Evolutionary conservation across 2,797 vertebrate species (phyloP), one percentile per base, ranked within the genome.

Genomic region (Takifugu rubripes): DNA sequence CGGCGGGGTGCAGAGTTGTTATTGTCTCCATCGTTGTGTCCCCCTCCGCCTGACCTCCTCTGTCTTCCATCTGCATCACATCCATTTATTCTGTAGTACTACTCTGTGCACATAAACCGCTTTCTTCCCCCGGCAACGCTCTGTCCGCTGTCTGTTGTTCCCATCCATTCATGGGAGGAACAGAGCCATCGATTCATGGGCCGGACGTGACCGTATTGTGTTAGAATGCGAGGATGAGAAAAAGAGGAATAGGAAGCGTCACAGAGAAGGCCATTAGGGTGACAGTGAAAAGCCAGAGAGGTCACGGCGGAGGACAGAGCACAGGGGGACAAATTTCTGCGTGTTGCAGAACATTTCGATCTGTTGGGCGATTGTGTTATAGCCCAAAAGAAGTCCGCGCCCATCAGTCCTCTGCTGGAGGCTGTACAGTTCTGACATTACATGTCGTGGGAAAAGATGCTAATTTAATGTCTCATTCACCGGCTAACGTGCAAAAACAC

Each of bases 131-230:
- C 59, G 44, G 53, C 54, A 40, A 9, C 0, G 29, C 57, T 76
- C 74, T 69, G 57, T 81, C 75, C 75, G 70, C 66, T 44, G 64
- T 61, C 75, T 36, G 68, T 62, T 11, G 48, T 56, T 77, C 56
- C 55, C 64, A 10, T 74, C 73, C 79, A 81, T 88, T 88, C 85
- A 83, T 72, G 56, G 53, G 16, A 54, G 7, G 21, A 83, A 90
- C 89, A 90, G 82, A 86, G 86, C 74, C 70, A 59, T 66, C 69
- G 70, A 87, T 90, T 90, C 87, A 89, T 89, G 25, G 51, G 59
- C 68, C 75, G 77, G 82, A 85, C 77, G 21, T 90, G 84, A 89
- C 80, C 7, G 51, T 82, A 87, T 78, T 80, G 77, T 69, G 66
- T 54, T 53, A 87, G 84, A 87, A 89, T 88, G 88, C n/a, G 43